Evolutionary conservation across 2,888 invertebrate genomes (phyloP), one percentile per base, ranked within the genome.

Genomic region (Drosophila acutilabella): DNA sequence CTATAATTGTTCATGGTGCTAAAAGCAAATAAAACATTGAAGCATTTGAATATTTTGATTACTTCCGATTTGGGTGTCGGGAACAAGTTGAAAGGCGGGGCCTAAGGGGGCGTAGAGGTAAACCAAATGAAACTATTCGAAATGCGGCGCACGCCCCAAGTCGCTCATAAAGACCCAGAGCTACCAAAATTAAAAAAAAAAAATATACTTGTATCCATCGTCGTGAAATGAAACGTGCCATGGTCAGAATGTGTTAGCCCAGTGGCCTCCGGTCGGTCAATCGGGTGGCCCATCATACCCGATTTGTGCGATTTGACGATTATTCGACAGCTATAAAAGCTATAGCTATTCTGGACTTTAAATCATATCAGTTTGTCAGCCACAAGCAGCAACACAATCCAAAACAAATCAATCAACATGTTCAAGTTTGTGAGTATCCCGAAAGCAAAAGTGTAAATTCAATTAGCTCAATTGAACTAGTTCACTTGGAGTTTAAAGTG

Each of bases 391-490:
- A 74, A 74, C 71, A 67, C 67, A 41, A 60, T 66, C 41, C 50
- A 47, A 47, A 33, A 30, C 61, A 72, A 71, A 52, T 62, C 61
- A 50, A 56, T 38, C 81, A 91, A 91, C 64, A 91, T 90, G 91
- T 91, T 89, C 85, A 90, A 90, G 89, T 89, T 89, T 80, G 91
- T 91, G 83, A 90, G 91, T 90, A 59, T 44, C 1, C 13, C n/a
- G 40, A 26, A 45, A 23, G 33, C 20, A 23, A 38, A 38, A 48
- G 23, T 23, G 23, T 23, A 33, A 23, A 51, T 50, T 36, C 3
- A 51, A 23, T 23, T 51, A 51, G 40, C 6, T 18, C 14, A 8
- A 47, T 16, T 20, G 13, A 47, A 38, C 47, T 38, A 38, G 47
- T 47, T 47, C n/a, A 8, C 0, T 7, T 38, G 0, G 5, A 44